phyloP scores from a whole-genome alignment of 2,113 vertebrate genomes.

The Nesogale talazaci region DNA sequence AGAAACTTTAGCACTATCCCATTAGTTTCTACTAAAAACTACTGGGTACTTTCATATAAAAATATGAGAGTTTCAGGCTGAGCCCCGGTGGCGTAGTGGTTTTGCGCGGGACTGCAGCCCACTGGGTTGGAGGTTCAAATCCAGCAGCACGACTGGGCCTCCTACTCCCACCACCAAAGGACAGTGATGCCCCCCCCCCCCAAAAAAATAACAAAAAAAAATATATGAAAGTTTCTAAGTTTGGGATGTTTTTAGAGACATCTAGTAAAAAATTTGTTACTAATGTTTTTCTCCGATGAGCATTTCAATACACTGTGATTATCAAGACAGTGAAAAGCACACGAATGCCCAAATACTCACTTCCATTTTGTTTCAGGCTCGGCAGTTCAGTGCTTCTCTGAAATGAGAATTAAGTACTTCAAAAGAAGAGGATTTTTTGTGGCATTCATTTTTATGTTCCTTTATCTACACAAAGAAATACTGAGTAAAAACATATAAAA shows the following conservation, averaged over 20 bases:
- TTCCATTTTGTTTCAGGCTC: slow-evolving; percentile 53
- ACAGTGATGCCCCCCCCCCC: no score
- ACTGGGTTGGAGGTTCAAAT: no score
- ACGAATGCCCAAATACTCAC: slow-evolving; percentile 40
- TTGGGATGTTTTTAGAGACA: not conserved
- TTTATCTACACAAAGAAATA: not conserved
- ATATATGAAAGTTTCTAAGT: not conserved
- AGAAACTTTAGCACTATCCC: not conserved
- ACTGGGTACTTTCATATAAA: not conserved
- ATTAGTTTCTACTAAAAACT: not conserved
- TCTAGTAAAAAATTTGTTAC: not conserved
- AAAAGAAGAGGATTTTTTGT: slow-evolving; percentile 10
- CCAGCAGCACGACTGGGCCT: no score
- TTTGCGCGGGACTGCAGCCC: no score
- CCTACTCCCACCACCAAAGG: no score
- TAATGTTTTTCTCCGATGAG: slow-evolving; percentile 65
- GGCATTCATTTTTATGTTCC: not conserved
- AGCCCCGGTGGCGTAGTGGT: no score
- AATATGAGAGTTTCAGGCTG: slow-evolving; percentile 40
- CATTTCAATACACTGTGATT: not conserved
- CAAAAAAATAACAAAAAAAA: not conserved
- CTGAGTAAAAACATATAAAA: not conserved
- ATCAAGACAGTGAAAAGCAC: not conserved
- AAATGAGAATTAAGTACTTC: slow-evolving; percentile 56
- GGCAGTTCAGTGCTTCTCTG: slow-evolving; percentile 3